Base-by-base conservation (phyloP, 1,140 invertebrate species). In the Drosophila willistoni region DNA sequence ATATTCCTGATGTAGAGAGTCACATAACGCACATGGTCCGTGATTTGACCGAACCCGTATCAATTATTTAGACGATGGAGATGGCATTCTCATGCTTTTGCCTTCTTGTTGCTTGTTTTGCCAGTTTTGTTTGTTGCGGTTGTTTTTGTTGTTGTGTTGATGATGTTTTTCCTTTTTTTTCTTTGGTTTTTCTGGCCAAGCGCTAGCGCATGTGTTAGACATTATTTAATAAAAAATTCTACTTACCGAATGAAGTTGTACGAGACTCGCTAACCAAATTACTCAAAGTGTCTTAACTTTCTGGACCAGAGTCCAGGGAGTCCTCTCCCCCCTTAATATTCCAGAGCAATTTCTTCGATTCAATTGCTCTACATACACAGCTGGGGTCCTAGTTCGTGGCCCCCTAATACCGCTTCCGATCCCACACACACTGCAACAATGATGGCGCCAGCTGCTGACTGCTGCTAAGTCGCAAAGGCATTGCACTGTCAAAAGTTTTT, bases 401-500 rank as follows among this genome's bases (percentile, higher is more conserved):
- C 44, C 44, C 44, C 44, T n/a, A 22, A 51, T 22, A 51, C 44
- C 54, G 14, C 19, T 25, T 68, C 75, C 60, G 41, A 33, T 64
- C 29, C 51, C 42, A 25, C 64, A 29, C 64, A 29, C 36, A 39
- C 36, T 39, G 12, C 64, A 55, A 55, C 47, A 17, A 41, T n/a
- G n/a, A n/a, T 34, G 33, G 65, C 44, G 66, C 71, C 75, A 71
- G 70, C 70, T 67, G 71, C 64, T 67, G 71, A 68, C 70, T 79
- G 29, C 29, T 64, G 47, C 67, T 64, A 65, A 81, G 75, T 61
- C 62, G 68, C 54, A 64, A 68, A 81, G 78, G 64, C 71, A 75
- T 75, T 81, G 75, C 75, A 81, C 68, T 78, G 75, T 81, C 75
- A 78, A 81, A 81, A 81, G 61, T 81, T 81, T 80, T 81, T 81